A percentile compares a stretch with the other conserved stretches of the same genome.
Evolutionary conservation across 2,797 vertebrate species (phyloP).

Genomic region (Syngnathus acus): DNA sequence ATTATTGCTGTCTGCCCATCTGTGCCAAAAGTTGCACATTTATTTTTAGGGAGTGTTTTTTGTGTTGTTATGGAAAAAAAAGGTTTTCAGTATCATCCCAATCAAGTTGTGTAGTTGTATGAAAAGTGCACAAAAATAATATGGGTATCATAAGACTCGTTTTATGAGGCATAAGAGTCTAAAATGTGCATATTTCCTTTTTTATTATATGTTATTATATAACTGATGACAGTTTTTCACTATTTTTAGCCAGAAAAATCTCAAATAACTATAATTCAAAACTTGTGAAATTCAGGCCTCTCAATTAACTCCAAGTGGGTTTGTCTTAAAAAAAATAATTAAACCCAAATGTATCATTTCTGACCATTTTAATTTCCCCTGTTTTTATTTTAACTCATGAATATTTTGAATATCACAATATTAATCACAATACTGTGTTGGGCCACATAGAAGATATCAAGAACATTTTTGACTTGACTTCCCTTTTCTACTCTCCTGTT

Average conservation of each 20-base stretch:
- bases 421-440: too few species aligned
- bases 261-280: conserved; percentile 3
- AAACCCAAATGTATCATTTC: background rate
- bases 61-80: conserved; percentile 20
- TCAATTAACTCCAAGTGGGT: background rate
- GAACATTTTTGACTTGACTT: background rate
- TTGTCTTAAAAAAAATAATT: background rate
- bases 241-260: background rate
- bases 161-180: background rate
- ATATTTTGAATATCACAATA: too few species aligned
- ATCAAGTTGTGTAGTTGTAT: conserved; percentile 4
- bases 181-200: background rate
- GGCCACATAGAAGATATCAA: too few species aligned
- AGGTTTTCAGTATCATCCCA: conserved; percentile 10
- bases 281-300: background rate
- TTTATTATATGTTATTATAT: conserved; percentile 1
- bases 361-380: background rate
- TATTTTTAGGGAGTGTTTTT: conserved; percentile 23
- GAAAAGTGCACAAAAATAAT: background rate
- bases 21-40: conserved; percentile 20
- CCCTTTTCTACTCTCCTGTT: background rate
- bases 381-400: too few species aligned
- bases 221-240: conserved; percentile 1
- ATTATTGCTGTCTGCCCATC: conserved; percentile 19
- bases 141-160: background rate